phyloP scores from a whole-genome alignment of 2,113 vertebrate genomes.

The Phocoena phocoena region DNA sequence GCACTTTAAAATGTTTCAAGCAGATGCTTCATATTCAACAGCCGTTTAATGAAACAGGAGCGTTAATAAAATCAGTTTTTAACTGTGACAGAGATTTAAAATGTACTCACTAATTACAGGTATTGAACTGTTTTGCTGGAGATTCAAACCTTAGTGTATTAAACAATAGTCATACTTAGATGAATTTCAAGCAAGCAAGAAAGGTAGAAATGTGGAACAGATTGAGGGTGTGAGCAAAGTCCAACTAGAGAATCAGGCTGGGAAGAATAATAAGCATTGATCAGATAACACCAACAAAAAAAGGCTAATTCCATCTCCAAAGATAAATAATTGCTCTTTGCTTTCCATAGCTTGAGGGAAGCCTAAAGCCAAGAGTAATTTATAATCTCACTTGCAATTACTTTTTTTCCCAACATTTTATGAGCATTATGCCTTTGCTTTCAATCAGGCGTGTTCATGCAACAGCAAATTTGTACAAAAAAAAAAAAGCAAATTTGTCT shows the following conservation, averaged over 20 bases:
- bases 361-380: conserved; percentile 57
- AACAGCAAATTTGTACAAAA: conserved; percentile 31
- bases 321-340: conserved; percentile 72
- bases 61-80: conserved; percentile 54
- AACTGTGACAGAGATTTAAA: not conserved
- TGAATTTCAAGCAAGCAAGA: not conserved
- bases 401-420: conserved; percentile 44
- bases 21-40: not conserved
- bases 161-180: not conserved
- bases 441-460: conserved; percentile 62
- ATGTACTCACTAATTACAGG: conserved; percentile 37
- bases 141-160: not conserved
- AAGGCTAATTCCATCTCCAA: conserved; percentile 58
- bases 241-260: not conserved
- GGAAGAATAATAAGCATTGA: conserved; percentile 50
- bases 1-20: not conserved
- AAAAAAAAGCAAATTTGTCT: conserved; percentile 49
- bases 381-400: conserved; percentile 64
- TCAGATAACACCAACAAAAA: conserved; percentile 46
- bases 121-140: conserved; percentile 43
- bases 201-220: not conserved
- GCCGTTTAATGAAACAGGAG: not conserved
- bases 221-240: not conserved
- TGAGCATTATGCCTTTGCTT: conserved; percentile 48
- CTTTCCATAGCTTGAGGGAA: conserved; percentile 70